phyloP scores from a whole-genome alignment of 37 sponge, comb jelly and placozoan genomes.

The Ianthella basta region DNA sequence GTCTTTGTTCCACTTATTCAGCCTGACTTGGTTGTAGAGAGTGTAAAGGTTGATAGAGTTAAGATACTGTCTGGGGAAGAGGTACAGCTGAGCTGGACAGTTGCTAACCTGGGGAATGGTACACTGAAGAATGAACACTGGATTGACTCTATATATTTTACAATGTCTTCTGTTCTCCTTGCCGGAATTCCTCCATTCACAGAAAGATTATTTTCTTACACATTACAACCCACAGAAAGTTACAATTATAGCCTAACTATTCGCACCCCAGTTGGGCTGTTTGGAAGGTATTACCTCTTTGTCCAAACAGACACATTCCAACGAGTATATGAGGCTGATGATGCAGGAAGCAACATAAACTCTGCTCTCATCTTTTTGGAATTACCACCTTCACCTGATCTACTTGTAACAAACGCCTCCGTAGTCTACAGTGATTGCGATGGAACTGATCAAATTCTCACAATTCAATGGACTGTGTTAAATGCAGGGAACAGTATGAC shows the following conservation, averaged over 20 bases:
- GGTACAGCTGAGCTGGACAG: constrained; percentile 20
- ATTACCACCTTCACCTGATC: constrained; percentile 33
- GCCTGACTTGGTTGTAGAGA: not conserved
- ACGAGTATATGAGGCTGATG: not conserved
- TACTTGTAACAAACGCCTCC: not conserved
- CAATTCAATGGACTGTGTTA: constrained; percentile 8
- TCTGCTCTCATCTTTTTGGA: not conserved
- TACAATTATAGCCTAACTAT: too few relatives aligned
- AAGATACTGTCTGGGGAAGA: not conserved
- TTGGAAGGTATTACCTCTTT: constrained; percentile 2
- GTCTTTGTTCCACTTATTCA: constrained; percentile 8
- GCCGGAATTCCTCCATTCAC: too few relatives aligned
- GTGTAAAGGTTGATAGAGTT: not conserved
- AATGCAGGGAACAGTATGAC: constrained; percentile 29
- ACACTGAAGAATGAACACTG: not conserved
- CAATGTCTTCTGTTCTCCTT: too few relatives aligned
- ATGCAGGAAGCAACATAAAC: not conserved
- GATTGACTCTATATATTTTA: not conserved
- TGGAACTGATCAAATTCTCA: not conserved
- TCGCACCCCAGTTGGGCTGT: not conserved
- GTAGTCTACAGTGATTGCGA: not conserved
- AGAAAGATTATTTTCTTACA: too few relatives aligned
- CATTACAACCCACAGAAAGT: too few relatives aligned
- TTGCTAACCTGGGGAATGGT: constrained; percentile 18
- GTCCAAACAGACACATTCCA: not conserved